A percentile compares a stretch with the other conserved stretches of the same genome.
phyloP scores from a whole-genome alignment of 2,113 vertebrate species.

The Rhinolophus sinicus region DNA sequence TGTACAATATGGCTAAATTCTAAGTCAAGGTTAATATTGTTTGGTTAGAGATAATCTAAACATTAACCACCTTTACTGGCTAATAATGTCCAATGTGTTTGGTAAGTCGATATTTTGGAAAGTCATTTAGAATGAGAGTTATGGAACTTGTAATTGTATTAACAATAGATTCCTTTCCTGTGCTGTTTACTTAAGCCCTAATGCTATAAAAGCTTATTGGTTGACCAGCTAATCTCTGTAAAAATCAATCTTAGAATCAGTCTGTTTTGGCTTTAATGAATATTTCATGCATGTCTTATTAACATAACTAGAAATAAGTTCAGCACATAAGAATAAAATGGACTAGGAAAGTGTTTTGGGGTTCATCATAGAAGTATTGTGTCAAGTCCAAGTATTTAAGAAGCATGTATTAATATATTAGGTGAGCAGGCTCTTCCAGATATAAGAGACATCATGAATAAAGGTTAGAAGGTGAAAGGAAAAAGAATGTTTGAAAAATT shows the following conservation, averaged over 20 bases:
- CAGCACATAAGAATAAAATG: slow-evolving; percentile 33
- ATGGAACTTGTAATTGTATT: slow-evolving; percentile 34
- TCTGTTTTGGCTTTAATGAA: slow-evolving; percentile 55
- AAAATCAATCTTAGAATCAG: slow-evolving; percentile 54
- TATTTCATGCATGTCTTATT: slow-evolving; percentile 38
- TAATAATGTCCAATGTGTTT: slow-evolving; percentile 52
- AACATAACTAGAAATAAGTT: slow-evolving; percentile 52
- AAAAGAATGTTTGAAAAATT: background rate
- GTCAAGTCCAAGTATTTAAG: slow-evolving; percentile 46
- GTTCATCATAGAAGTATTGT: slow-evolving; percentile 2
- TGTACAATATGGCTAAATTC: slow-evolving; percentile 39
- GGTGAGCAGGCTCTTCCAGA: background rate
- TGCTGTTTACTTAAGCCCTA: slow-evolving; percentile 13
- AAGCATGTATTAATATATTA: background rate
- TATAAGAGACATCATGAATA: background rate
- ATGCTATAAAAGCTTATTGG: slow-evolving; percentile 57
- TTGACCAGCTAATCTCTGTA: slow-evolving; percentile 49
- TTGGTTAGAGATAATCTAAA: slow-evolving; percentile 54
- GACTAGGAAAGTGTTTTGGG: slow-evolving; percentile 36
- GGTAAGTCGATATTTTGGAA: slow-evolving; percentile 52
- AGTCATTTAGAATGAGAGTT: slow-evolving; percentile 46
- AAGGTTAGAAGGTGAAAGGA: slow-evolving; percentile 46
- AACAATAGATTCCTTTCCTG: slow-evolving; percentile 50
- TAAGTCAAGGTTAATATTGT: background rate
- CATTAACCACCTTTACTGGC: slow-evolving; percentile 32